Conservation (phyloP, 2,888 invertebrate species). For the Gonocerus acuteangulatus region DNA sequence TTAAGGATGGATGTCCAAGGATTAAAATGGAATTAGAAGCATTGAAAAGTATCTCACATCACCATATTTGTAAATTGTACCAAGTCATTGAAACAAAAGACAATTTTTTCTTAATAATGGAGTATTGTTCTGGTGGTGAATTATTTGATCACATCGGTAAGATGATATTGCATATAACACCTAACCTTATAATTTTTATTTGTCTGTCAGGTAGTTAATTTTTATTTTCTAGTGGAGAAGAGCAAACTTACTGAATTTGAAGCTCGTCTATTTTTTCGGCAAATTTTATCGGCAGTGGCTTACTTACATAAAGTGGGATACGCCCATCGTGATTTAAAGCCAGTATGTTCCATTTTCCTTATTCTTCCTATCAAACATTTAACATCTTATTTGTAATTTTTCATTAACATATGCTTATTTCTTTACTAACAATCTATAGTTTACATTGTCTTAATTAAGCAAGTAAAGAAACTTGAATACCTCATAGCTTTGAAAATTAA, state of each 20-base stretch:
- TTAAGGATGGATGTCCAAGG: slow-evolving; percentile 65
- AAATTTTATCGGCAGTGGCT: slow-evolving; percentile 69
- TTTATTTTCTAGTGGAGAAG: slow-evolving; percentile 52
- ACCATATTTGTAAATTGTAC: slow-evolving; percentile 68
- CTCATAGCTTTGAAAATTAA: too few relatives aligned
- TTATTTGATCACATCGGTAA: slow-evolving; percentile 70
- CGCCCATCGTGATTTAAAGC: slow-evolving; percentile 74
- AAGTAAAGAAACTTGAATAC: too few relatives aligned
- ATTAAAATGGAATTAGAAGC: slow-evolving; percentile 67
- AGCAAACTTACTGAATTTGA: slow-evolving; percentile 62
- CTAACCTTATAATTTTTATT: neutral
- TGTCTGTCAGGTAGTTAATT: neutral
- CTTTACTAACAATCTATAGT: neutral
- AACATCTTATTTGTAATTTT: slow-evolving; percentile 4
- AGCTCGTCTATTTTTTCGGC: slow-evolving; percentile 66
- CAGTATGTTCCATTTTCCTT: slow-evolving; percentile 49
- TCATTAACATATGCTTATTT: neutral
- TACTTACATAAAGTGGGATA: slow-evolving; percentile 68
- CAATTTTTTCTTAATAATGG: slow-evolving; percentile 69
- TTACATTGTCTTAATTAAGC: too few relatives aligned
- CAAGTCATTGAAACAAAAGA: slow-evolving; percentile 69
- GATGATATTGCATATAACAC: neutral
- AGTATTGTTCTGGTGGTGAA: slow-evolving; percentile 76
- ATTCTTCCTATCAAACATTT: neutral
- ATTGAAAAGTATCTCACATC: slow-evolving; percentile 59